Base-by-base conservation (phyloP, 1,140 invertebrate genomes). In the Lasioglossum baleicum region DNA sequence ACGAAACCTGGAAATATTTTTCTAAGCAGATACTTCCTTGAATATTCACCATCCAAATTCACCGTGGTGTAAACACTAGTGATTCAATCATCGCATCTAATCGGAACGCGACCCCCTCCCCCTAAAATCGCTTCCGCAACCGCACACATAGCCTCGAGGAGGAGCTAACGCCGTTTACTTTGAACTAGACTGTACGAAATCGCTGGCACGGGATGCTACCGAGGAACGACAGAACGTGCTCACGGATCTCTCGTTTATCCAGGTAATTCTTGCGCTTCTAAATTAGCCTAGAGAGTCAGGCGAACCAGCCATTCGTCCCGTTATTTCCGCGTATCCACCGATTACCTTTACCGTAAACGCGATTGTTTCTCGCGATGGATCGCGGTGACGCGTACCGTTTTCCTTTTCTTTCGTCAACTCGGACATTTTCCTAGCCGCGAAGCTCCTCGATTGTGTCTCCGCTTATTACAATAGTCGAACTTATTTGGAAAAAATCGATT, bases 231-330 rank as follows among this genome's bases (percentile, higher is more conserved):
- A 63, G 22, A n/a, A 77, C 42, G 15, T 31, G 65, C 7, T 17
- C 7, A 26, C 67, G 75, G 69, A 63, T 77, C 63, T 26, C n/a
- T 51, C 48, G 44, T 63, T 72, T 58, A 68, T 42, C 58, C 60
- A 53, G 48, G 35, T 48, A 63, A 65, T 77, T 44, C 17, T 58
- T 35, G 42, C 56, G 65, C 13, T 40, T 63, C 66, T 10, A 61
- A 20, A 10, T 75, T 42, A 5, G 6, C 66, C 40, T n/a, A 26
- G 22, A n/a, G 11, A 40, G 56, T 20, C 42, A 22, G 40, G 68
- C 68, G n/a, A 72, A 11, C n/a, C 60, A 11, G 42, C 2, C 20
- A 48, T 61, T 53, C 7, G 35, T 70, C 15, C 48, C 22, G 65
- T 53, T 67, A 26, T 67, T 67, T 44, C 20, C 20, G 31, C 3